A percentile compares a stretch with the other conserved stretches of the same genome.
phyloP scores from a whole-genome alignment of 2,888 invertebrate genomes.

The Hetaerina titia region DNA sequence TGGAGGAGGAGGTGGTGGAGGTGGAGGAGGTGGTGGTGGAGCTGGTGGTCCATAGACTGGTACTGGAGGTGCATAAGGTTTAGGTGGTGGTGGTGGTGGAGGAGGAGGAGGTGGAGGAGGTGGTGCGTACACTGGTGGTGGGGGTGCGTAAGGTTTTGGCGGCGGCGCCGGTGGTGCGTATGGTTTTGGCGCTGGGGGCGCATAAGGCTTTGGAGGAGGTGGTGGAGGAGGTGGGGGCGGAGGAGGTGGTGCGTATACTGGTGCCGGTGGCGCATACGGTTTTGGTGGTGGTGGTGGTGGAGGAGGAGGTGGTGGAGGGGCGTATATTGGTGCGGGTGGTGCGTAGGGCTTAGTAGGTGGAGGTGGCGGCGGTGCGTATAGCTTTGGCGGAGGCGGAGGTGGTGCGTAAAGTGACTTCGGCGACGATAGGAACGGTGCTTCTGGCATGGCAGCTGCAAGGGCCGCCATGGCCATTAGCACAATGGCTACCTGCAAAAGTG shows the following conservation, averaged over 20 bases:
- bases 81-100: slow-evolving; percentile 68
- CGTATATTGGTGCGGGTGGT: slow-evolving; percentile 70
- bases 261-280: slow-evolving; percentile 41
- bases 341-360: slow-evolving; percentile 19
- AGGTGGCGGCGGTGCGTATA: background rate
- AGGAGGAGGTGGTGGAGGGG: slow-evolving; percentile 70
- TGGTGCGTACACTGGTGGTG: slow-evolving; percentile 32
- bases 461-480: slow-evolving; percentile 74
- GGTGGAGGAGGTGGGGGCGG: slow-evolving; percentile 59
- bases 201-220: slow-evolving; percentile 60
- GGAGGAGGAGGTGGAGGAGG: slow-evolving; percentile 68
- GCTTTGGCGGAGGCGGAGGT: background rate
- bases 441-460: slow-evolving; percentile 70
- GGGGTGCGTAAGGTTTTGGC: slow-evolving; percentile 38
- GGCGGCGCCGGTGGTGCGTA: slow-evolving; percentile 67
- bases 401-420: slow-evolving; percentile 68
- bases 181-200: slow-evolving; percentile 72
- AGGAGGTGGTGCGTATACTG: slow-evolving; percentile 66
- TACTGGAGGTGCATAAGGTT: slow-evolving; percentile 54
- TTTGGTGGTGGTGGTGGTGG: slow-evolving; percentile 68
- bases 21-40: too few species aligned
- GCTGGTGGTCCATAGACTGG: slow-evolving; percentile 70
- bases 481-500: background rate
- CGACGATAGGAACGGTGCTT: slow-evolving; percentile 68
- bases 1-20: slow-evolving; percentile 70